Evolutionary conservation across 2,797 vertebrate genomes (phyloP), one percentile per base, ranked within the genome.

Genomic region (Tenualosa thibaudeaui): DNA sequence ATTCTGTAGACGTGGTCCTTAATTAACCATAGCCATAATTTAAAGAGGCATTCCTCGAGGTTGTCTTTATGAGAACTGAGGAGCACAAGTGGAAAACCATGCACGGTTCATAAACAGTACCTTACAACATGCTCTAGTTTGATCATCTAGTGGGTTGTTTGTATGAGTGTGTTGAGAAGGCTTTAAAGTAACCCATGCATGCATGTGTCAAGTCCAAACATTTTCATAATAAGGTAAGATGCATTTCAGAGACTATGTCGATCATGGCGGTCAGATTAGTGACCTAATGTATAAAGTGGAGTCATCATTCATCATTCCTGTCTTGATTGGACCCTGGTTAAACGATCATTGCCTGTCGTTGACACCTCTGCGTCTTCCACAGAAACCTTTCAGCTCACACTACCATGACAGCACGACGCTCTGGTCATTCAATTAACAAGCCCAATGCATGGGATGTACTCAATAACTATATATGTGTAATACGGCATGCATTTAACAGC

Each of bases 11-110:
- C 7, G 17, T 40, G 71, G 22, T 78, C 46, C 13, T 46, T 17
- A 46, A 78, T 78, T 78, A 78, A 46, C 40, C 71, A 78, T 19
- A 78, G 40, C 37, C 40, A 78, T 75, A 75, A 75, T 46, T 78
- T 22, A 22, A 46, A 46, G 71, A 46, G 71, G 15, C 71, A 78
- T 22, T 62, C 58, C 58, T 62, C 8, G 19, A 19, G 24, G 13
- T 10, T 75, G 40, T 9, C 40, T 22, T 40, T 40, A 17, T 17
- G 4, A 71, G 37, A 71, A 71, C 37, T 9, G 12, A 31, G 26
- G 17, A 75, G 13, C 37, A 43, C 68, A 37, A 71, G 68, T 46
- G 10, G 15, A 78, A 78, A n/a, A 78, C 4, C 0, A 43, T 6
- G 17, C 17, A 43, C 37, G 19, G 19, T 78, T 10, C 19, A 62